Conservation (phyloP, 2,797 vertebrate genomes). For the Spinibarbus caldwelli region DNA sequence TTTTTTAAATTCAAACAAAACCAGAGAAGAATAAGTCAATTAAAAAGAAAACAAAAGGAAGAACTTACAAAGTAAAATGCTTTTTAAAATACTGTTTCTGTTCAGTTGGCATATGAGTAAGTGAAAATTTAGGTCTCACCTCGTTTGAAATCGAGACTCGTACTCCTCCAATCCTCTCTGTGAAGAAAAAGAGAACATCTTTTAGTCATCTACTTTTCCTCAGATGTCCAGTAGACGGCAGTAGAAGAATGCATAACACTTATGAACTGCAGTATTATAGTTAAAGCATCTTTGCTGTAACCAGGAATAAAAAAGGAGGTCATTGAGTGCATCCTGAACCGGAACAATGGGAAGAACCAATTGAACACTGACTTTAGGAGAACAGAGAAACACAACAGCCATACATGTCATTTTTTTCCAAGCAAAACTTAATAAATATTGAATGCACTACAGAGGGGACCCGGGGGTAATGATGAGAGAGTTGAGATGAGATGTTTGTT, state of each 20-base stretch:
- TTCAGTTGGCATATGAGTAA: neutral
- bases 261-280: constrained; percentile 2
- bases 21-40: constrained; percentile 34
- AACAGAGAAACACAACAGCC: neutral
- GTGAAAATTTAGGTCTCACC: constrained; percentile 78
- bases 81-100: neutral
- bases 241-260: constrained; percentile 23
- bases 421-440: neutral
- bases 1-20: constrained; percentile 39
- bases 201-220: constrained; percentile 15
- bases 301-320: neutral
- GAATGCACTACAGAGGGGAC: neutral
- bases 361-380: neutral
- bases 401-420: neutral
- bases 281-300: constrained; percentile 21
- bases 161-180: constrained; percentile 88
- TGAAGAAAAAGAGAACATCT: constrained; percentile 46
- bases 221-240: constrained; percentile 64
- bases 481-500: neutral
- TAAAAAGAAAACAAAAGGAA: constrained; percentile 46
- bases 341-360: neutral
- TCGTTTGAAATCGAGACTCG: constrained; percentile 85
- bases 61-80: constrained; percentile 36
- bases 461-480: neutral
- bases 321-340: constrained; percentile 28